A percentile compares a stretch with the other conserved stretches of the same genome.
Evolutionary conservation across 1,140 invertebrate species (phyloP).

Genomic region (Apis cerana): DNA sequence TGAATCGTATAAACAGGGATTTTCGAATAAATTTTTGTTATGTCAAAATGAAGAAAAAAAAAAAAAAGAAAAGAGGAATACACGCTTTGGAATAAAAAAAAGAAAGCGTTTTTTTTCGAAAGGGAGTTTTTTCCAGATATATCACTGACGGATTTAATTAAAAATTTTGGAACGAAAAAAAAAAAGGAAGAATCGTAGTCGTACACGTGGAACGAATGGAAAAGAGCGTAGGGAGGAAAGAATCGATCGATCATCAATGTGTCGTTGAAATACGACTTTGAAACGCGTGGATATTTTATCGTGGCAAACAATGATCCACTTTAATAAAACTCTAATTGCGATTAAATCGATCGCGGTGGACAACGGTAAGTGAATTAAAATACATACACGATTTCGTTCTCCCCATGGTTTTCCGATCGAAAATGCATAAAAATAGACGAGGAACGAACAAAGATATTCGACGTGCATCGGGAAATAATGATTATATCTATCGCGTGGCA

Average conservation of each 20-base stretch:
- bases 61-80: neutral
- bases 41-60: neutral
- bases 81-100: neutral
- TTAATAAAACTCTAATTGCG: neutral
- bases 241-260: neutral
- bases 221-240: neutral
- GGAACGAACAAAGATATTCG: neutral
- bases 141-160: conserved; percentile 20
- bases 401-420: neutral
- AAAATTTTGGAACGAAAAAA: conserved; percentile 1
- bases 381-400: neutral
- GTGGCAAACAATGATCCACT: neutral
- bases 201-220: neutral
- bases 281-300: neutral
- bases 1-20: neutral
- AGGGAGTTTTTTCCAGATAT: neutral
- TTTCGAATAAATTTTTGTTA: neutral
- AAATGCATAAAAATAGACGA: neutral
- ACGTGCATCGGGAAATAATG: no score
- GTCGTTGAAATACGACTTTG: neutral
- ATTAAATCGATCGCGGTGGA: neutral
- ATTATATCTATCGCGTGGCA: no score
- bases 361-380: conserved; percentile 2
- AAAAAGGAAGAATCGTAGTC: neutral
- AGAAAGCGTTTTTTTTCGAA: neutral